Evolutionary conservation across 1,140 invertebrate genomes (phyloP).

Genomic region (Zaprionus ornatus): DNA sequence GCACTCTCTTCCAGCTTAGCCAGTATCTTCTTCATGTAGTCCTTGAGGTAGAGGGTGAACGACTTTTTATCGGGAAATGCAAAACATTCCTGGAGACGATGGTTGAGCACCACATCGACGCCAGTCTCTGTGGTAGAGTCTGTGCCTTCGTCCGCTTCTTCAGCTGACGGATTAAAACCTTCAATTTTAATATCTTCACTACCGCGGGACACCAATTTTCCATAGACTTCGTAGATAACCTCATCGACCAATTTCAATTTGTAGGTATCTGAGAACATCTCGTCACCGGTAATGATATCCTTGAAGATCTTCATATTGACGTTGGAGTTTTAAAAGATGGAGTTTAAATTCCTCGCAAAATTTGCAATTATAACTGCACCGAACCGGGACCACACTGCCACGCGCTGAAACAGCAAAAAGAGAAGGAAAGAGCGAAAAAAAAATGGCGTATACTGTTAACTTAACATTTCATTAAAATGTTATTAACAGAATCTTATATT

Average conservation of each 20-base stretch:
- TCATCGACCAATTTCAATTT: constrained; percentile 97
- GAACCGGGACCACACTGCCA: constrained; percentile 72
- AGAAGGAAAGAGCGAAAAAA: constrained; percentile 57
- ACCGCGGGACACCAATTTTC: constrained; percentile 91
- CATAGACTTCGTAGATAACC: constrained; percentile 97
- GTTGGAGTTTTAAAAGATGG: constrained; percentile 43
- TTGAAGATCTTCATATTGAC: constrained; percentile 96
- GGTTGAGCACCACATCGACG: constrained; percentile 97
- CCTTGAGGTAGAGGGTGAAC: constrained; percentile 96
- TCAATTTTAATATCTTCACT: constrained; percentile 92
- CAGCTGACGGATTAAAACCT: constrained; percentile 96
- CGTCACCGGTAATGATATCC: constrained; percentile 97
- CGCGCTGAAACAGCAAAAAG: constrained; percentile 78
- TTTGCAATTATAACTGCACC: constrained; percentile 70
- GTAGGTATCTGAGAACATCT: constrained; percentile 99
- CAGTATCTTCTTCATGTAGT: constrained; percentile 98
- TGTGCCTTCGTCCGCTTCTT: constrained; percentile 94
- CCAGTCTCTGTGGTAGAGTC: constrained; percentile 90
- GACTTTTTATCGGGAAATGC: constrained; percentile 95
- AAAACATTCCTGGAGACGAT: constrained; percentile 93
- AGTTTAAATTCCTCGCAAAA: constrained; percentile 59
- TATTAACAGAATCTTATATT: constrained; percentile 11
- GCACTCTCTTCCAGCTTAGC: constrained; percentile 91
- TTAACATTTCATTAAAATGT: constrained; percentile 18
- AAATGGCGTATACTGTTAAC: constrained; percentile 42